phyloP scores from a whole-genome alignment of 2,888 invertebrate genomes.

The Tridacna gigas region DNA sequence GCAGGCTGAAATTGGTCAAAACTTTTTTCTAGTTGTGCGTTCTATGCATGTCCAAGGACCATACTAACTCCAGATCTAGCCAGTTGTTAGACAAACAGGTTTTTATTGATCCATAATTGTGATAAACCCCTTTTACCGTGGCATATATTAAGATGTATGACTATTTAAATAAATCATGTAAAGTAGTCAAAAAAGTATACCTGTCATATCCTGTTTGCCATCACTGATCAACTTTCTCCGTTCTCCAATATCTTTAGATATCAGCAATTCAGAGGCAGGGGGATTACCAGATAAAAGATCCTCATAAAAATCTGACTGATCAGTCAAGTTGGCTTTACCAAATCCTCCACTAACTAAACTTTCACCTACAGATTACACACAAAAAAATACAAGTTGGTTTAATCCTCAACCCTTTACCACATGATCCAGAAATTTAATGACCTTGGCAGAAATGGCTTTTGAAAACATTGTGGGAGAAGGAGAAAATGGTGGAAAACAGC shows the following conservation, averaged over 20 bases:
- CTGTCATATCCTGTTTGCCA: constrained; percentile 64
- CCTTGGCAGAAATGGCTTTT: too few species aligned
- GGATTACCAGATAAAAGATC: constrained; percentile 59
- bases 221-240: constrained; percentile 67
- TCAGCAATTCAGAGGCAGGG: constrained; percentile 46
- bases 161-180: too few species aligned
- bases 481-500: background rate
- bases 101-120: too few species aligned
- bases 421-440: too few species aligned
- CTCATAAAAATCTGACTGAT: constrained; percentile 76
- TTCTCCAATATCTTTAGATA: constrained; percentile 59
- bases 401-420: too few species aligned
- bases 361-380: constrained; percentile 37
- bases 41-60: too few species aligned
- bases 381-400: background rate
- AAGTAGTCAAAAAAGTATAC: constrained; percentile 25
- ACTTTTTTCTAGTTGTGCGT: too few species aligned
- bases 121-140: too few species aligned
- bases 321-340: constrained; percentile 74
- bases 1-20: too few species aligned
- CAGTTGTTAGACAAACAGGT: too few species aligned
- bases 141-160: too few species aligned
- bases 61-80: too few species aligned
- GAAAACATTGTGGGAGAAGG: background rate
- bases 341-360: constrained; percentile 72